These are phyloP conservation scores for Callaeas wilsoni DNA, from an alignment of 2,113 vertebrate species.

Conservation along the genomic window DNA sequence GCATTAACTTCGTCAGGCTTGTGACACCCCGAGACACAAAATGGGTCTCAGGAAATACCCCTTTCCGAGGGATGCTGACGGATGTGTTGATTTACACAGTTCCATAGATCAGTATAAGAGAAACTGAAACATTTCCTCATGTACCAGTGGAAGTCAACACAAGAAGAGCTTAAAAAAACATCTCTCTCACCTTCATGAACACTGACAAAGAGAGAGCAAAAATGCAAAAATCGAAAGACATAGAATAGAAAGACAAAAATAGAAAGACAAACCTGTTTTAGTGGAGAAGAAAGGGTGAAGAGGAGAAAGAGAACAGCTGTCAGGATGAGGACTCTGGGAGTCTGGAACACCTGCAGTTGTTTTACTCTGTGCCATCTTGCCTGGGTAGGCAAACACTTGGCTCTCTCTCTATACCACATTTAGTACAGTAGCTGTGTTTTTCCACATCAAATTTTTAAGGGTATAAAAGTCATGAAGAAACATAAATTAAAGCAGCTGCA, in stretches of 20 bases:
- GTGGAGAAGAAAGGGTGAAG: neutral
- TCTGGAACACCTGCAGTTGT: neutral
- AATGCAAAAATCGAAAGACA: neutral
- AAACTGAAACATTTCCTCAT: neutral
- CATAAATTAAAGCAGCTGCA: conserved; percentile 26
- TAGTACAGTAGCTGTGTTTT: neutral
- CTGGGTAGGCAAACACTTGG: neutral
- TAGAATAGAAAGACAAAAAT: neutral
- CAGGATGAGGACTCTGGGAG: neutral
- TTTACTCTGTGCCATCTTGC: neutral
- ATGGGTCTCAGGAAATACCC: neutral
- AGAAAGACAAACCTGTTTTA: neutral
- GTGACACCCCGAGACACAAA: neutral
- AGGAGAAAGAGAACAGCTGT: neutral
- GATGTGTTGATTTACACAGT: neutral
- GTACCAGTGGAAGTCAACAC: neutral
- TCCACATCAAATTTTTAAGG: neutral
- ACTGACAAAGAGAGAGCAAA: neutral
- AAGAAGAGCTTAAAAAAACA: neutral
- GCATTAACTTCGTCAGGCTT: neutral
- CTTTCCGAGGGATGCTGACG: neutral
- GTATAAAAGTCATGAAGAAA: neutral
- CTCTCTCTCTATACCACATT: neutral
- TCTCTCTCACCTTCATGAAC: neutral
- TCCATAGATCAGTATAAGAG: neutral